phyloP scores from a whole-genome alignment of 2,113 vertebrate species.

The Chunga burmeisteri region DNA sequence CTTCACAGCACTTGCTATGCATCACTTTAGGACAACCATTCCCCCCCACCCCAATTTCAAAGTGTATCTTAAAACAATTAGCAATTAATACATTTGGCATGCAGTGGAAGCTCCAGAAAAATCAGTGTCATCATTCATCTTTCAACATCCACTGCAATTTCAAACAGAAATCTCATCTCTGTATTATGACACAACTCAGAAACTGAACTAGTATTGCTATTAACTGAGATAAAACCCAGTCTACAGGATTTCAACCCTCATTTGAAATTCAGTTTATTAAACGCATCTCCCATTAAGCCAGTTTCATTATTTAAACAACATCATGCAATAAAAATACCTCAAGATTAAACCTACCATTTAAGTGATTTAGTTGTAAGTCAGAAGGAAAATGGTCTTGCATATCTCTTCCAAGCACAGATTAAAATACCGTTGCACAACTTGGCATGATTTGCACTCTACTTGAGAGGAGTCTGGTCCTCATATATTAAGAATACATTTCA shows the following conservation, averaged over 20 bases:
- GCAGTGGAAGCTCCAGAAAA: neutral
- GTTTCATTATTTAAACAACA: conserved; percentile 51
- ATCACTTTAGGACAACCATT: neutral
- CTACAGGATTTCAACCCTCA: neutral
- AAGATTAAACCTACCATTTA: conserved; percentile 35
- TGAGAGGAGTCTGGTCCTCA: neutral
- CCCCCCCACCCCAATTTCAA: neutral
- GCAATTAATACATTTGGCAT: neutral
- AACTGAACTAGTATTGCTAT: neutral
- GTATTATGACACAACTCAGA: neutral
- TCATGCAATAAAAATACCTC: conserved; percentile 3
- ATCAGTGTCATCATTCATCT: neutral
- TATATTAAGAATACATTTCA: neutral
- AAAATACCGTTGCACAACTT: neutral
- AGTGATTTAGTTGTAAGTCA: conserved; percentile 18
- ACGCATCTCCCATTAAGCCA: neutral
- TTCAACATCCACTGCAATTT: neutral
- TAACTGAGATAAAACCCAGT: conserved; percentile 17
- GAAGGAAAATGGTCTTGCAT: neutral
- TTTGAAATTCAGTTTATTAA: conserved; percentile 52
- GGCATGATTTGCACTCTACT: neutral
- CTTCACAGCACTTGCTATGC: neutral
- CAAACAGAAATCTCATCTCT: neutral
- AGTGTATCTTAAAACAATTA: conserved; percentile 8
- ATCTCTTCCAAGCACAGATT: neutral